Percentiles rank a stretch among this genome's conserved stretches.
Evolutionary conservation across 2,797 vertebrate species (phyloP).

Genomic region (Lepus townsendii): DNA sequence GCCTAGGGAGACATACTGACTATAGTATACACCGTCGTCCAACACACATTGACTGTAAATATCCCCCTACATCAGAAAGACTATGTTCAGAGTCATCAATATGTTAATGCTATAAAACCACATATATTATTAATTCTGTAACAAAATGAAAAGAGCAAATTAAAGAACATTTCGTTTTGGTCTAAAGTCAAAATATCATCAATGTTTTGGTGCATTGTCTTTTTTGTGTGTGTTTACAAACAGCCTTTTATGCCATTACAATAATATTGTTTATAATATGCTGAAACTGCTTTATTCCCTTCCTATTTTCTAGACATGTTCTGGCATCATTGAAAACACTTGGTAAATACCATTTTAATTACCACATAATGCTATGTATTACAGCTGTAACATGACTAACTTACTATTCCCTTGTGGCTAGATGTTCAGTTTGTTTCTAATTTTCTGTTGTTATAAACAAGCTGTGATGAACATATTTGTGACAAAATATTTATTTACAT

Average conservation of each 20-base stretch:
- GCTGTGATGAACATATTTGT: conserved; percentile 46
- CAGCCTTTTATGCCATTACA: not conserved
- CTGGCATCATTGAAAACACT: not conserved
- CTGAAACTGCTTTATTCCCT: not conserved
- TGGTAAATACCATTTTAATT: conserved; percentile 2
- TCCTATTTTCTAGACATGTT: conserved; percentile 2
- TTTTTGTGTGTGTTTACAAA: conserved; percentile 15
- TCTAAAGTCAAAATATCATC: not conserved
- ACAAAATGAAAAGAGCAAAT: not conserved
- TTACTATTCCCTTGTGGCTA: not conserved
- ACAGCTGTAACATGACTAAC: not conserved
- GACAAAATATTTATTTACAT: conserved; percentile 66
- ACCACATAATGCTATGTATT: not conserved
- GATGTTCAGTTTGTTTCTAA: conserved; percentile 41
- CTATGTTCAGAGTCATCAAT: not conserved
- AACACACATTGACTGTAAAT: conserved; percentile 15
- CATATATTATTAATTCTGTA: not conserved
- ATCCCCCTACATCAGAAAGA: not conserved
- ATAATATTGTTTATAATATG: not conserved
- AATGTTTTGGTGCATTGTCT: not conserved
- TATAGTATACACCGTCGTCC: not conserved
- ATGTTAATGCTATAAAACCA: not conserved
- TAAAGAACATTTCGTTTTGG: not conserved
- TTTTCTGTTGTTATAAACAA: conserved; percentile 57
- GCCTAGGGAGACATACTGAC: not conserved